A percentile compares a stretch with the other conserved stretches of the same genome.
Evolutionary conservation across 2,888 invertebrate species (phyloP).

Genomic region (Nomada hirtipes): DNA sequence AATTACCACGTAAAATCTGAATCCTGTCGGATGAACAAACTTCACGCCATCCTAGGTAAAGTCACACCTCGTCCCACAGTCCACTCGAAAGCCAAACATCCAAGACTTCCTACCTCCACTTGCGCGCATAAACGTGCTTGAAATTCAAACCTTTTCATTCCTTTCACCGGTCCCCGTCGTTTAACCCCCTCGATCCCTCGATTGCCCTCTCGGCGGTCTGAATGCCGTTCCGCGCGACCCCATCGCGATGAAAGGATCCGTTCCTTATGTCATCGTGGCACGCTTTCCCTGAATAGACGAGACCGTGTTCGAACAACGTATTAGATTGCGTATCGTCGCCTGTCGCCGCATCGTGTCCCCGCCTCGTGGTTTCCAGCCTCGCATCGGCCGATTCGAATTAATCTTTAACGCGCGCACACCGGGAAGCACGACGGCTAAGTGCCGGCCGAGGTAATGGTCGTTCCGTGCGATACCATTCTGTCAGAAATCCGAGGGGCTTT

Average conservation of each 20-base stretch:
- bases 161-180: slow-evolving; percentile 20
- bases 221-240: slow-evolving; percentile 2
- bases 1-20: no score
- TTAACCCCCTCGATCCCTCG: slow-evolving; percentile 36
- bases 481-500: slow-evolving; percentile 84
- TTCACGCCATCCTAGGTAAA: no score
- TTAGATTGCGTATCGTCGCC: no score
- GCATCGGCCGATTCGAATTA: slow-evolving; percentile 70
- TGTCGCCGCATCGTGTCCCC: neutral
- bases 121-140: neutral
- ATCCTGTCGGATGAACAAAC: no score
- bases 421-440: slow-evolving; percentile 68
- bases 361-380: neutral
- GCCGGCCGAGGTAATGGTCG: slow-evolving; percentile 79
- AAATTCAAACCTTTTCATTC: slow-evolving; percentile 17
- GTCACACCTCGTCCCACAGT: neutral
- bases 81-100: neutral
- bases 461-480: slow-evolving; percentile 83
- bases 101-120: neutral
- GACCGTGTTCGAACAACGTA: neutral
- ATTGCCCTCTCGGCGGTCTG: slow-evolving; percentile 11
- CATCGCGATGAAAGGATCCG: slow-evolving; percentile 11
- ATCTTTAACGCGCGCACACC: slow-evolving; percentile 68
- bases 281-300: neutral
- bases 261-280: slow-evolving; percentile 9